Evolutionary conservation across 35 echinoderm and acorn worm genomes (phyloP), one percentile per base, ranked within the genome.

Genomic region (Heliocidaris tuberculata): DNA sequence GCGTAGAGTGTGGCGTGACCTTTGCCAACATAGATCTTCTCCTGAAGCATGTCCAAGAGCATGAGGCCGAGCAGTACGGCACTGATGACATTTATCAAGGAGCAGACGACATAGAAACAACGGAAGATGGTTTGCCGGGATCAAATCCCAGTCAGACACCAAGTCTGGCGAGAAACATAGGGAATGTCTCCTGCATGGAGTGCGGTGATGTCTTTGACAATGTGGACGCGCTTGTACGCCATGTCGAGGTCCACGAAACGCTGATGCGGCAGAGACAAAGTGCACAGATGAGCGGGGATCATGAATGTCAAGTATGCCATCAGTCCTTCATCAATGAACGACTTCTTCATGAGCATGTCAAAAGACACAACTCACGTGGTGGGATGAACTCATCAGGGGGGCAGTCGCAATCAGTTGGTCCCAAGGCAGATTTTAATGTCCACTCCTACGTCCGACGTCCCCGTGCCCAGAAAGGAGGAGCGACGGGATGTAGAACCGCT

Each of bases 11-110:
- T 59, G 91, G 91, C 5, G 91, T 93, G 7, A 93, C 50, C 9
- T 93, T 93, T 93, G 91, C 91, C 29, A 93, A 93, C 50, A 52
- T 59, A 17, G 91, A 93, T 49, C 48, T 93, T 32, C 48, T 93
- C 31, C 91, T 93, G 21, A 93, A 93, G 91, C 91, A 93, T 93
- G 91, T 59, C 27, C 91, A 93, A 31, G 31, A 59, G 30, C 91
- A 93, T 31, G 91, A 93, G 91, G 50, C 91, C 50, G 91, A 52
- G n/a, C 91, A 93, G 87, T 89, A 89, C 32, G 47, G 31, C 10
- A 31, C 31, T 89, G 87, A 89, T 19, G 87, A 89, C 32, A 48
- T 89, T 30, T 89, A 89, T 48, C 87, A 47, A 35, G 87, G 87
- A 13, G 8, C 87, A n/a, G 87, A 89, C 16, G 87, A 89, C 15